Evolutionary conservation across 2,113 vertebrate species (phyloP).

Genomic region (Malurus melanocephalus): DNA sequence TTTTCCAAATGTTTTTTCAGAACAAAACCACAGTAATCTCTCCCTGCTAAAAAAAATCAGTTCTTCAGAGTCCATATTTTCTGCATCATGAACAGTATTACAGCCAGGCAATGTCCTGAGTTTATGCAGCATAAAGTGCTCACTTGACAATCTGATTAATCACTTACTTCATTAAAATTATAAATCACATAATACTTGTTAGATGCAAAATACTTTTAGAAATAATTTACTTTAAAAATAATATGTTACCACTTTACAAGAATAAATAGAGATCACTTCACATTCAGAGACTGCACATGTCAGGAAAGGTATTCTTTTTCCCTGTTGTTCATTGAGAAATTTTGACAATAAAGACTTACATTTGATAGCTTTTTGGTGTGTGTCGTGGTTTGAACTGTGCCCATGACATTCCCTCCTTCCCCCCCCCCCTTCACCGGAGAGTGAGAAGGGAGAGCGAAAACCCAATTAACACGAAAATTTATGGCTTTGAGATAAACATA

Average conservation of each 20-base stretch:
- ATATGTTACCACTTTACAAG: not conserved
- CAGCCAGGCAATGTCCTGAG: not conserved
- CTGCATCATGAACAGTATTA: too few relatives aligned
- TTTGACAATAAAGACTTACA: not conserved
- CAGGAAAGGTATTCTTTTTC: not conserved
- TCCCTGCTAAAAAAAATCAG: not conserved
- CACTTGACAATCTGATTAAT: not conserved
- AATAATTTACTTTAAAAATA: not conserved
- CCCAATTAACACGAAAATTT: too few relatives aligned
- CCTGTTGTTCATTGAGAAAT: not conserved
- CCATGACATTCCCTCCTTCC: too few relatives aligned
- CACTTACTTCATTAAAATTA: not conserved
- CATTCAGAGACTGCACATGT: rapidly evolving
- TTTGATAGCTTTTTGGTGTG: not conserved
- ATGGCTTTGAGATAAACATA: too few relatives aligned
- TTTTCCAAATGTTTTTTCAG: not conserved
- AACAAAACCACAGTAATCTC: not conserved
- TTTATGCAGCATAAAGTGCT: not conserved
- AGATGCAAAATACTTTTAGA: not conserved
- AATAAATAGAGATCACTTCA: not conserved
- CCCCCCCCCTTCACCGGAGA: too few relatives aligned
- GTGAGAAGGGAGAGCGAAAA: too few relatives aligned
- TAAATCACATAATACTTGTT: not conserved
- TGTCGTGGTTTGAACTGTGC: too few relatives aligned
- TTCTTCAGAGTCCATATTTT: not conserved